phyloP scores from a whole-genome alignment of 1,140 invertebrate species.

The Eupristina koningsbergeri region DNA sequence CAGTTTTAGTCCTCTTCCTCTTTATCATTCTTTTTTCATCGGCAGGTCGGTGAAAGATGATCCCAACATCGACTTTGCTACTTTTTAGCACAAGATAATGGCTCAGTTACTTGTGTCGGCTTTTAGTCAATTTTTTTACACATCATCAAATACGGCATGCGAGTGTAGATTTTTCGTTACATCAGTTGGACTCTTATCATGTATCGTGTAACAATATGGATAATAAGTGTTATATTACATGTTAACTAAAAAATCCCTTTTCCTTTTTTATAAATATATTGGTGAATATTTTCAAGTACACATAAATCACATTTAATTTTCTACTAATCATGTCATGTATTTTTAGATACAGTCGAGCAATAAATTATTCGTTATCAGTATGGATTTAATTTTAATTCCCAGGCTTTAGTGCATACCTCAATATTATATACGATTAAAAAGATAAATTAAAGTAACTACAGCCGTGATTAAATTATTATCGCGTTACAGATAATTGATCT shows the following conservation, averaged over 20 bases:
- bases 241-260: too few relatives aligned
- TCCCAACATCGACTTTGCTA: not conserved
- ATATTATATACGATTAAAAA: not conserved
- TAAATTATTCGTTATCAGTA: not conserved
- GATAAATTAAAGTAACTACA: not conserved
- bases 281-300: too few relatives aligned
- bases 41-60: not conserved
- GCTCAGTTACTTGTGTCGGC: slow-evolving; percentile 6
- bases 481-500: not conserved
- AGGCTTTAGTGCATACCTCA: not conserved
- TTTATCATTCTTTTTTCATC: not conserved
- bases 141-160: not conserved
- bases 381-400: not conserved
- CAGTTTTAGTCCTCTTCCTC: not conserved
- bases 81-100: slow-evolving; percentile 14
- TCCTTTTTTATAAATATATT: too few relatives aligned
- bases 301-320: not conserved
- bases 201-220: too few relatives aligned
- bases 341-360: not conserved
- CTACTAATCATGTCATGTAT: not conserved
- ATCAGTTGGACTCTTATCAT: too few relatives aligned
- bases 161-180: not conserved
- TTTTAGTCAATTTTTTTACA: not conserved
- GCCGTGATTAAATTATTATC: not conserved
- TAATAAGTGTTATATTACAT: too few relatives aligned